phyloP scores from a whole-genome alignment of 2,888 invertebrate genomes.

The Drosophila trichaetosa region DNA sequence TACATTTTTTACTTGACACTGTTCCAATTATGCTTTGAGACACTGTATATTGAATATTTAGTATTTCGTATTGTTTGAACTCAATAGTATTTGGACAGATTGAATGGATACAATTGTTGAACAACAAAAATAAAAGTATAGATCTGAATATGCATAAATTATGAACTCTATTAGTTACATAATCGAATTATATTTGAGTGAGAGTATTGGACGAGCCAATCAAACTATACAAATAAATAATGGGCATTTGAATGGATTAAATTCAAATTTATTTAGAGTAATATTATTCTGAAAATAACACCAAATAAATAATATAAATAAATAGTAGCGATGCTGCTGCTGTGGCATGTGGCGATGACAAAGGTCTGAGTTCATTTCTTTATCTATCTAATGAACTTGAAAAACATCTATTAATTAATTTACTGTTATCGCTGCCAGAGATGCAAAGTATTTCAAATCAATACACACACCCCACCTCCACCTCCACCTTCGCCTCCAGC shows the following conservation, averaged over 20 bases:
- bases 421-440: not conserved
- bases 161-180: not conserved
- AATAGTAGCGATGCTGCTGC: not conserved
- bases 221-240: not conserved
- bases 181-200: not conserved
- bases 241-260: not conserved
- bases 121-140: not conserved
- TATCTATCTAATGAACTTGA: not conserved
- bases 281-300: not conserved
- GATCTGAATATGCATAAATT: not conserved
- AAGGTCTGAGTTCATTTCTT: not conserved
- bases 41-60: not conserved
- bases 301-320: not conserved
- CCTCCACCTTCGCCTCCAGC: not conserved
- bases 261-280: not conserved
- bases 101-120: not conserved
- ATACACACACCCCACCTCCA: not conserved
- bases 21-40: no score
- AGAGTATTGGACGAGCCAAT: not conserved
- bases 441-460: not conserved
- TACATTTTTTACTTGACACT: no score
- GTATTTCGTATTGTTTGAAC: not conserved
- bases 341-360: not conserved
- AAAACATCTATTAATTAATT: not conserved
- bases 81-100: not conserved